Evolutionary conservation across 2,888 invertebrate species (phyloP), one percentile per base, ranked within the genome.

Genomic region (Thelaira solivaga): DNA sequence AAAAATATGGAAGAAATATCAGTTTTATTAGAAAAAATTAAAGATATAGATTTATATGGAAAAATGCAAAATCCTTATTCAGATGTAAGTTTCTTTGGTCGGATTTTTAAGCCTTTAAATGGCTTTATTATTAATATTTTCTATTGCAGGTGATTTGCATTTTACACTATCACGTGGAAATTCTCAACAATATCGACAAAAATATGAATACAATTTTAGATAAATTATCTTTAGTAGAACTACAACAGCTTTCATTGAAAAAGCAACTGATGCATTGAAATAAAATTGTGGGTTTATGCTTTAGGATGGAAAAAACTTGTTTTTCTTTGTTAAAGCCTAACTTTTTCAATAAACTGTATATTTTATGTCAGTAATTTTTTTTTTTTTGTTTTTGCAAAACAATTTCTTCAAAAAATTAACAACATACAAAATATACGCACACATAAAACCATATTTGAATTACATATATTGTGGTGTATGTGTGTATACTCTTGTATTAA

Each of bases 161-260:
- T 6, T 31, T 75, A 11, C 13, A 16, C 13, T 43, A 5, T 24
- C 74, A 75, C 10, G 61, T 51, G 20, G 53, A 68, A 29, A 39
- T 29, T 18, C 74, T 75, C 4, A 29, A 45, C 2, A 68, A 68
- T 11, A 31, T 8, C 7, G 74, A 75, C 5, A 68, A 75, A 31
- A 75, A 62, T 11, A 29, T 75, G 13, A 26, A 68, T 53, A 0
- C 24, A 3, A 1, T 75, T 4, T 2, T 13, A 31, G 68, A 75
- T 10, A 68, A 75, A 24, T 16, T 68, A 4, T 4, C 24, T 11
- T 24, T 22, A 5, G 51, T 69, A 22, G 41, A 69, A 51, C 0
- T 31, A 0, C 31, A 31, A 2, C 39, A 29, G 2, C 16, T 36
- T 6, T 13, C 10, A 7, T 26, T 47, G 6, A 29, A 59, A 49